Evolutionary conservation across 2,888 invertebrate species (phyloP), one percentile per base, ranked within the genome.

Genomic region (Nymphalis c-album): DNA sequence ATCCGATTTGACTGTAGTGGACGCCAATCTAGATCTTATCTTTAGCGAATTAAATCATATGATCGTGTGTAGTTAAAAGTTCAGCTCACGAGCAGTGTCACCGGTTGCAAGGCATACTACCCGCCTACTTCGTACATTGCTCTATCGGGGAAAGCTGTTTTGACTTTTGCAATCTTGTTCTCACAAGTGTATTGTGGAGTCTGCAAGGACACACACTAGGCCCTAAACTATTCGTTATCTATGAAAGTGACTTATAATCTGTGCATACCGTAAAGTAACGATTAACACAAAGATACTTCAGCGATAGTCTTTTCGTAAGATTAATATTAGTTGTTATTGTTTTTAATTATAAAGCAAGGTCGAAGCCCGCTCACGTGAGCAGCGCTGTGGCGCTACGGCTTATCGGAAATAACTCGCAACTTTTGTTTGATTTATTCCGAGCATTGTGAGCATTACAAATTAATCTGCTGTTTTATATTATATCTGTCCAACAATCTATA

Each of bases 51-150:
- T 65, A 60, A 60, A 60, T 46, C 47, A 53, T 60, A 60, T 55
- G 46, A 47, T 65, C 20, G 53, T 60, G 60, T 65, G 65, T 20
- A 51, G 16, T 18, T 50, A 50, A 64, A 26, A 59, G 40, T 59
- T 50, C 40, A 53, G 53, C 31, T 46, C 65, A 60, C 60, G 45
- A 65, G 65, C 18, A 50, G 40, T 65, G 65, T 66, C 65, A 48
- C 67, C 67, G 64, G 70, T 71, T 71, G 67, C 63, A 20, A 59
- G 67, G 51, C 63, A 58, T 60, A 55, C 62, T 51, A 63, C 74
- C 81, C 86, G 82, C 86, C 87, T 79, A 85, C 86, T 69, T 70
- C 75, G 86, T 81, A 75, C 83, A 73, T 85, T 84, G 82, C 80
- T 78, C 82, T 75, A 76, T 68, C 70, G 72, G 74, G 74, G 76